Conservation (phyloP, 2,797 vertebrate genomes). For the Oreonectes daqikongensis region DNA sequence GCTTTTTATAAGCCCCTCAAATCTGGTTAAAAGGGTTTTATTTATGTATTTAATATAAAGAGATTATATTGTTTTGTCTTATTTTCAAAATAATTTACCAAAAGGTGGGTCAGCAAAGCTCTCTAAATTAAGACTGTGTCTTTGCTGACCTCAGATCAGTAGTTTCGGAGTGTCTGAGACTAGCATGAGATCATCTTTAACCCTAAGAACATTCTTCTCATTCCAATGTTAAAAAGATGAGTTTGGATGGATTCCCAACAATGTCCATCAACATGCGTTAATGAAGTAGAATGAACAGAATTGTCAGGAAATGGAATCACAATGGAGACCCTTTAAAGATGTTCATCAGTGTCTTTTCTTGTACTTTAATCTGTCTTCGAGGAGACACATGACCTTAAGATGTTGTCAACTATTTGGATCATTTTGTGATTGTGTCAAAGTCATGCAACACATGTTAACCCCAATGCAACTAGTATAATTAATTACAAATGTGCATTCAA, state of each 20-base stretch:
- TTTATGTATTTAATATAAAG: slow-evolving; percentile 6
- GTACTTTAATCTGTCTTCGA: slow-evolving; percentile 16
- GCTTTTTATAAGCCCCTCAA: slow-evolving; percentile 25
- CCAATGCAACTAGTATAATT: background rate
- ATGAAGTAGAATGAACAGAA: slow-evolving; percentile 65
- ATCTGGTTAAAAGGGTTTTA: slow-evolving; percentile 17
- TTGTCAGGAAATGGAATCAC: slow-evolving; percentile 59
- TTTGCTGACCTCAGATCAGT: slow-evolving; percentile 18
- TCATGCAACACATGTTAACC: background rate
- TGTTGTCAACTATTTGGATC: slow-evolving; percentile 53
- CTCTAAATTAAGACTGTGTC: background rate
- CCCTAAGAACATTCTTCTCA: slow-evolving; percentile 11
- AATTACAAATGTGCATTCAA: background rate
- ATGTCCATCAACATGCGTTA: slow-evolving; percentile 64
- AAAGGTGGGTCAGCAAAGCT: background rate
- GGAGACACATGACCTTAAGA: background rate
- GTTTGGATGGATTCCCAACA: slow-evolving; percentile 64
- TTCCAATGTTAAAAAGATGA: slow-evolving; percentile 40
- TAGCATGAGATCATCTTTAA: background rate
- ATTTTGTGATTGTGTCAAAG: slow-evolving; percentile 61
- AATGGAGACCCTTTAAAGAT: slow-evolving; percentile 14
- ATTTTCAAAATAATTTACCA: background rate
- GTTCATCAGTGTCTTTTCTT: slow-evolving; percentile 18
- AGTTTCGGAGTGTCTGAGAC: too few species aligned
- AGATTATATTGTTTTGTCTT: slow-evolving; percentile 20